These are phyloP conservation scores for Macrosiphum euphorbiae DNA, from an alignment of 2,888 invertebrate species.

Conservation along the genomic window DNA sequence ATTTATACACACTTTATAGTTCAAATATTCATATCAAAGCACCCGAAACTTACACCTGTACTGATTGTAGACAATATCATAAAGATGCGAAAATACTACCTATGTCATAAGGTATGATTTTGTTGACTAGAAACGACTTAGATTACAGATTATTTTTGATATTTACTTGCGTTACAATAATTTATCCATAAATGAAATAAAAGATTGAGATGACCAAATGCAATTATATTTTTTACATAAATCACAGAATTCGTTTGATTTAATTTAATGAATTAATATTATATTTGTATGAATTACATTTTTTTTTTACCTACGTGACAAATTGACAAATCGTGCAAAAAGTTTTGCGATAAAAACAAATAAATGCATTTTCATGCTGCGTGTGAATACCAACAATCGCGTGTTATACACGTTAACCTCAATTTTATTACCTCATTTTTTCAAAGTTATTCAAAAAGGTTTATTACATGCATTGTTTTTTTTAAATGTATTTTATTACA, in stretches of 20 bases:
- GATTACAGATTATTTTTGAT: background rate
- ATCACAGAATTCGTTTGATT: background rate
- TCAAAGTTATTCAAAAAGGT: constrained; percentile 54
- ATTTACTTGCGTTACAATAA: background rate
- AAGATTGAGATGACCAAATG: background rate
- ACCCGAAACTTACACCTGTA: background rate
- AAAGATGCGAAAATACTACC: background rate
- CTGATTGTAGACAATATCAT: background rate
- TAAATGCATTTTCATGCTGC: constrained; percentile 49
- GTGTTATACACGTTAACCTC: constrained; percentile 48
- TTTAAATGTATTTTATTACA: constrained; percentile 35
- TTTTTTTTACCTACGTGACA: background rate
- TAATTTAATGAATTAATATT: background rate
- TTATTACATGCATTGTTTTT: constrained; percentile 42
- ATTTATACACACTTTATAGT: background rate
- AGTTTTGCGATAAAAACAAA: constrained; percentile 55
- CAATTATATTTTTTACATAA: background rate
- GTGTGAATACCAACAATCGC: constrained; percentile 47
- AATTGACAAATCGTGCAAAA: constrained; percentile 54
- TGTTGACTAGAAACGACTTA: background rate
- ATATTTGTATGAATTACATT: background rate
- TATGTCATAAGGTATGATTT: background rate
- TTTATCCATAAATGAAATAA: background rate
- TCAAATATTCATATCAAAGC: background rate
- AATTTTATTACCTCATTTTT: constrained; percentile 48